Evolutionary conservation across 2,797 vertebrate genomes (phyloP).

Genomic region (Chaenodraco wilsoni): DNA sequence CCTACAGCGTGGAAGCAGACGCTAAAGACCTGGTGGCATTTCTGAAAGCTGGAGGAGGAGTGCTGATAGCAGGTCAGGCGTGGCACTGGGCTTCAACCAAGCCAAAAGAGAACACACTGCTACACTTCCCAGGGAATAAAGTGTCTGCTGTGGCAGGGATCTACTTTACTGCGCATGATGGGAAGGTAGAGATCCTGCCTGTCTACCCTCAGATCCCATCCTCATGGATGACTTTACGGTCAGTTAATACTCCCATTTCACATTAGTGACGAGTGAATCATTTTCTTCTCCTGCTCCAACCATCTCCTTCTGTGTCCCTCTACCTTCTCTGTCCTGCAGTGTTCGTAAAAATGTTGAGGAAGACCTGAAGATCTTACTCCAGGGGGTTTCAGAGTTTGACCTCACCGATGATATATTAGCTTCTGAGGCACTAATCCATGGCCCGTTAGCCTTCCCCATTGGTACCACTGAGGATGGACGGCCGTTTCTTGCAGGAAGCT

Average conservation of each 20-base stretch:
- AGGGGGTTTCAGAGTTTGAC: constrained; percentile 81
- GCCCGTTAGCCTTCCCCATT: constrained; percentile 85
- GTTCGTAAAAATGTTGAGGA: constrained; percentile 71
- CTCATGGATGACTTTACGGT: constrained; percentile 81
- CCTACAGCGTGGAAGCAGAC: constrained; percentile 71
- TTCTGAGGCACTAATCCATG: constrained; percentile 85
- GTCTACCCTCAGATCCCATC: constrained; percentile 82
- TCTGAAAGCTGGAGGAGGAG: constrained; percentile 87
- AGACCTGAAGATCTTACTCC: constrained; percentile 82
- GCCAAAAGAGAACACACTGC: constrained; percentile 60
- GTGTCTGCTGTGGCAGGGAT: constrained; percentile 85
- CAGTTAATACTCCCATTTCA: constrained; percentile 56
- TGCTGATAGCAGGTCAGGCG: constrained; percentile 89
- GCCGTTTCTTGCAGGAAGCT: constrained; percentile 84
- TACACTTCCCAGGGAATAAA: constrained; percentile 83
- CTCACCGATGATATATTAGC: constrained; percentile 36
- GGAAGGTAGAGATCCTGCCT: constrained; percentile 55
- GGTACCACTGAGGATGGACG: constrained; percentile 58
- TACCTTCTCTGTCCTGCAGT: too few relatives aligned
- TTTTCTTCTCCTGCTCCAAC: too few relatives aligned
- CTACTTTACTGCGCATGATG: constrained; percentile 78
- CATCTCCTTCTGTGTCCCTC: too few relatives aligned
- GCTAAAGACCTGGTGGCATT: constrained; percentile 77
- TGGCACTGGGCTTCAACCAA: constrained; percentile 84
- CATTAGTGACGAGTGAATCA: not conserved